Evolutionary conservation across 2,888 invertebrate genomes (phyloP), one percentile per base, ranked within the genome.

Genomic region (Oscheius sp.): DNA sequence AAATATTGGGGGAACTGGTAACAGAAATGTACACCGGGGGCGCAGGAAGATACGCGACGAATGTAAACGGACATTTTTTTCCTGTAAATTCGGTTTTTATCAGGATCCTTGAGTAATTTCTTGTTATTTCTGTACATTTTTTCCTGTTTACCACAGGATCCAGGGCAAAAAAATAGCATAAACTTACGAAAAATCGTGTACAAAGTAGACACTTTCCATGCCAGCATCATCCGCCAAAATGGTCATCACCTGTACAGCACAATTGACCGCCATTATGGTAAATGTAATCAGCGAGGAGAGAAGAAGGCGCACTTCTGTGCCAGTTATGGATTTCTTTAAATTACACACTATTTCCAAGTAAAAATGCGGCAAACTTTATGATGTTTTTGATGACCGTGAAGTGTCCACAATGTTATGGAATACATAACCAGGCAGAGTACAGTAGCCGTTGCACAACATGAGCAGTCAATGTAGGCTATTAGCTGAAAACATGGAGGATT

Each of bases 111-210:
- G n/a, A n/a, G n/a, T n/a, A n/a, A n/a, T n/a, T n/a, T n/a, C n/a
- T n/a, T n/a, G n/a, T n/a, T n/a, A n/a, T n/a, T n/a, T n/a, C n/a
- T n/a, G n/a, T n/a, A n/a, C n/a, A n/a, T n/a, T n/a, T n/a, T n/a
- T n/a, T n/a, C n/a, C n/a, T n/a, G n/a, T n/a, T n/a, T n/a, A n/a
- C n/a, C n/a, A n/a, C n/a, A n/a, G n/a, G n/a, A n/a, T n/a, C n/a
- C n/a, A n/a, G n/a, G n/a, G 52, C 3, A 52, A 18, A 21, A 3
- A 21, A 52, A 21, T 18, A 78, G 9, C 35, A 9, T 3, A 3
- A 6, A 35, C 76, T 75, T 68, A 79, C 79, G 79, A 77, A 13
- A 79, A 69, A 45, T 79, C 77, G 45, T 79, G 71, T 35, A 77
- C 55, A 21, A 53, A 79, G 68, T 58, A 73, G 58, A 45, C 63